These are phyloP conservation scores for Brachionus manjavacas DNA, from an alignment of 1,140 invertebrate genomes.

Conservation along the genomic window DNA sequence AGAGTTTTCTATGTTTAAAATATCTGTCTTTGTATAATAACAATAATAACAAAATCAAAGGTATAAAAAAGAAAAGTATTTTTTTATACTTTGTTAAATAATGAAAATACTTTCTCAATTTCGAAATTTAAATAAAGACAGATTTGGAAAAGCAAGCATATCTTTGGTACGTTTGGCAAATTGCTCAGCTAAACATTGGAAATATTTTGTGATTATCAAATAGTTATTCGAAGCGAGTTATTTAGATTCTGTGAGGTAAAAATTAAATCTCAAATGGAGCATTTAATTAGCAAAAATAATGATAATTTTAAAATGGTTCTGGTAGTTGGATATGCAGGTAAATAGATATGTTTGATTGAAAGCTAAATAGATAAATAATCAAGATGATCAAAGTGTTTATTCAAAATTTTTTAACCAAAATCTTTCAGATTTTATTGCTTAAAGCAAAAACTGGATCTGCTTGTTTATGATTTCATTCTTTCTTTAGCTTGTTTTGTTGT, in stretches of 20 bases:
- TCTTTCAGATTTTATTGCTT: not conserved
- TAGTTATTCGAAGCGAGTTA: not conserved
- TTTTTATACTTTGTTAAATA: not conserved
- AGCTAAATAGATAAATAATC: constrained; percentile 18
- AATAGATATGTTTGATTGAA: not conserved
- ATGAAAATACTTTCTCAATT: constrained; percentile 10
- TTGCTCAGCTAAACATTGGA: not conserved
- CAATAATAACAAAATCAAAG: constrained; percentile 23
- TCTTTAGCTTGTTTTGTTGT: not conserved
- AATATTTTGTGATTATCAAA: constrained; percentile 26
- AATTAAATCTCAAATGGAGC: not conserved
- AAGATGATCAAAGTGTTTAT: not conserved
- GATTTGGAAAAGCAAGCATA: constrained; percentile 23
- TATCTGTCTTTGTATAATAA: constrained; percentile 38
- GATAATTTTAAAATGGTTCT: constrained; percentile 30
- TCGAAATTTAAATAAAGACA: not conserved
- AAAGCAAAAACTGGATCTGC: constrained; percentile 3
- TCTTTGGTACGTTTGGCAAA: not conserved
- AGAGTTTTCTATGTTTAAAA: constrained; percentile 33
- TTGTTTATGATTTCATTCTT: constrained; percentile 1
- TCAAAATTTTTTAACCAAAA: not conserved
- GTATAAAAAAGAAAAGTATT: constrained; percentile 25
- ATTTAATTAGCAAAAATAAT: constrained; percentile 36
- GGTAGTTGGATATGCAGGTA: not conserved
- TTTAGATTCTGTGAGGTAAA: not conserved